phyloP scores from a whole-genome alignment of 2,888 invertebrate genomes.

The Aelia acuminata region DNA sequence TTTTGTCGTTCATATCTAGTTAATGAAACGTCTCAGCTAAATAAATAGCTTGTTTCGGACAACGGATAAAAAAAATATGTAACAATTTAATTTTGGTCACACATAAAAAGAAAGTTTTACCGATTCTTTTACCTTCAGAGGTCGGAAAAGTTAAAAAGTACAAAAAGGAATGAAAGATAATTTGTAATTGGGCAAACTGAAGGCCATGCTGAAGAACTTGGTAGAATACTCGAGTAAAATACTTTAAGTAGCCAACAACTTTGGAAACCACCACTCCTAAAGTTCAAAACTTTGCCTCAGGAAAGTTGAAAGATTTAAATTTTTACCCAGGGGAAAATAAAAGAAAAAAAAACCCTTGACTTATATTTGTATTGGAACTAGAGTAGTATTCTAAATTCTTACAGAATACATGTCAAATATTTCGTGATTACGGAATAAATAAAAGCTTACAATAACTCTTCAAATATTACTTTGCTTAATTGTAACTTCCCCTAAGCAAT shows the following conservation, averaged over 20 bases:
- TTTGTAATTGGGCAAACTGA: not conserved
- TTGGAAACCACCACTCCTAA: not conserved
- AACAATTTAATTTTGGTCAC: too few relatives aligned
- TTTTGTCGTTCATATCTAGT: too few relatives aligned
- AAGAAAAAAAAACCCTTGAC: not conserved
- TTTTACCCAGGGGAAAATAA: not conserved
- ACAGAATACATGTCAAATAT: too few relatives aligned
- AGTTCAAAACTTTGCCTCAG: not conserved
- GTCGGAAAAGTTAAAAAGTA: not conserved
- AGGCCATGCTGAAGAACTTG: not conserved
- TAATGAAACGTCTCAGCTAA: too few relatives aligned
- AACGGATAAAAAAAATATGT: too few relatives aligned
- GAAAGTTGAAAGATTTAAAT: not conserved
- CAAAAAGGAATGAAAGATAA: not conserved
- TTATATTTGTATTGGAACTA: not conserved
- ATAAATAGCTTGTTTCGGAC: too few relatives aligned
- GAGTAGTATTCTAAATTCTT: not conserved
- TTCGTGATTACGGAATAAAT: too few relatives aligned
- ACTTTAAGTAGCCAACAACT: not conserved
- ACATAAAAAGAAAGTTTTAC: not conserved
- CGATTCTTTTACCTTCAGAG: not conserved
- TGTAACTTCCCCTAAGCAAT: too few relatives aligned
- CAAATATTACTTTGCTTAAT: too few relatives aligned
- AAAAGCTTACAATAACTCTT: too few relatives aligned
- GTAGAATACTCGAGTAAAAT: not conserved